A percentile compares a stretch with the other conserved stretches of the same genome.
Evolutionary conservation across 2,888 invertebrate genomes (phyloP).

Genomic region (Amblyjoppa fuscipennis): DNA sequence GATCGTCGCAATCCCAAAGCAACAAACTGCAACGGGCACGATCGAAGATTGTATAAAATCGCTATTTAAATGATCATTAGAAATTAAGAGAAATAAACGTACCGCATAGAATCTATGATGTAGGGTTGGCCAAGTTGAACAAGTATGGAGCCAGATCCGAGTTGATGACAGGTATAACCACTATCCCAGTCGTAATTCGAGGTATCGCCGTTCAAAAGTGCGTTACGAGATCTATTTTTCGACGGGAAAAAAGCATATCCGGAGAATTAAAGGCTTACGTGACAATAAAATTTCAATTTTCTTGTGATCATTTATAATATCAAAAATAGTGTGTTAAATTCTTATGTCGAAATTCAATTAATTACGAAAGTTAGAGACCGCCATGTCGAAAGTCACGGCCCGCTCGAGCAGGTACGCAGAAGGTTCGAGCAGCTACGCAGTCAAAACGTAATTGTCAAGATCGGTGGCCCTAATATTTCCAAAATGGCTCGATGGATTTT

Average conservation of each 20-base stretch:
- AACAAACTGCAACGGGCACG: conserved; percentile 88
- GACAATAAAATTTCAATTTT: too few relatives aligned
- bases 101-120: conserved; percentile 94
- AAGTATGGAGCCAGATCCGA: conserved; percentile 97
- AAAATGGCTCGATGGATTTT: too few relatives aligned
- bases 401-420: too few relatives aligned
- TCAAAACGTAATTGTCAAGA: too few relatives aligned
- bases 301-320: too few relatives aligned
- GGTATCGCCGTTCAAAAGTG: conserved; percentile 97
- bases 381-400: too few relatives aligned
- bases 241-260: not conserved
- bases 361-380: too few relatives aligned
- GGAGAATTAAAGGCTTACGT: too few relatives aligned
- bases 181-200: conserved; percentile 99
- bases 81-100: conserved; percentile 48
- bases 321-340: too few relatives aligned
- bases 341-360: too few relatives aligned
- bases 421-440: too few relatives aligned
- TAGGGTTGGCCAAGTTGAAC: conserved; percentile 99
- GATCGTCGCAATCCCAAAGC: conserved; percentile 98
- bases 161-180: conserved; percentile 98
- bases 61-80: not conserved
- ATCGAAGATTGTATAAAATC: not conserved
- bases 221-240: conserved; percentile 92
- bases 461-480: too few relatives aligned